These are phyloP conservation scores for Rhabdornis inornatus DNA, from an alignment of 2,113 vertebrate species.

Conservation along the genomic window DNA sequence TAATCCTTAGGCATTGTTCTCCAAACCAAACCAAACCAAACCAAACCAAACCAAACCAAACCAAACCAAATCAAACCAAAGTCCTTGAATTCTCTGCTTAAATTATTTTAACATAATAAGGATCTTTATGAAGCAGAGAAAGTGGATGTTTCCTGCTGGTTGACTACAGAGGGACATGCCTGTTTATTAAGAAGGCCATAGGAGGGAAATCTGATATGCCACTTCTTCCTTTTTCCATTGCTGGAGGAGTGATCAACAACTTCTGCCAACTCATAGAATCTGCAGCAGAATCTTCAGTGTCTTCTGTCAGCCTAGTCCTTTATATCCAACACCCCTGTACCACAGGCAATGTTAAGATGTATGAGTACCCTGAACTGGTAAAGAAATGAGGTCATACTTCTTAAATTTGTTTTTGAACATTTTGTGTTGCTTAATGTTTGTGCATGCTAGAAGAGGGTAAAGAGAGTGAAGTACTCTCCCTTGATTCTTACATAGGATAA, in stretches of 20 bases:
- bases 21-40: not conserved
- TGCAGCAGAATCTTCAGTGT: not conserved
- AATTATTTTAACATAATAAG: slow-evolving; percentile 18
- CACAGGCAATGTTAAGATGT: rapidly evolving
- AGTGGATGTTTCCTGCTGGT: not conserved
- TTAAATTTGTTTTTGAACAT: no score
- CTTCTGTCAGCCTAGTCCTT: not conserved
- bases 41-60: not conserved
- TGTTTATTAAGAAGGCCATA: not conserved
- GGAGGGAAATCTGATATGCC: not conserved
- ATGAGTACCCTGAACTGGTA: not conserved
- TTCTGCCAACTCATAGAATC: not conserved
- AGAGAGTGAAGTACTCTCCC: not conserved
- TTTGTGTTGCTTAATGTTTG: not conserved
- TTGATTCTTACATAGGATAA: rapidly evolving
- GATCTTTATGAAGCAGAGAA: not conserved
- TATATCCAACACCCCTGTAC: not conserved
- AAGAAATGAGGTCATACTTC: not conserved
- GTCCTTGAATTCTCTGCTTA: not conserved
- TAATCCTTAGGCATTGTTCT: not conserved
- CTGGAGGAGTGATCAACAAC: not conserved
- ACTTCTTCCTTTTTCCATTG: not conserved
- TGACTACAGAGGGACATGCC: not conserved
- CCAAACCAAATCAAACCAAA: not conserved
- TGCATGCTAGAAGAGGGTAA: not conserved